A percentile compares a stretch with the other conserved stretches of the same genome.
phyloP scores from a whole-genome alignment of 2,888 invertebrate species.

The Thereva unica region DNA sequence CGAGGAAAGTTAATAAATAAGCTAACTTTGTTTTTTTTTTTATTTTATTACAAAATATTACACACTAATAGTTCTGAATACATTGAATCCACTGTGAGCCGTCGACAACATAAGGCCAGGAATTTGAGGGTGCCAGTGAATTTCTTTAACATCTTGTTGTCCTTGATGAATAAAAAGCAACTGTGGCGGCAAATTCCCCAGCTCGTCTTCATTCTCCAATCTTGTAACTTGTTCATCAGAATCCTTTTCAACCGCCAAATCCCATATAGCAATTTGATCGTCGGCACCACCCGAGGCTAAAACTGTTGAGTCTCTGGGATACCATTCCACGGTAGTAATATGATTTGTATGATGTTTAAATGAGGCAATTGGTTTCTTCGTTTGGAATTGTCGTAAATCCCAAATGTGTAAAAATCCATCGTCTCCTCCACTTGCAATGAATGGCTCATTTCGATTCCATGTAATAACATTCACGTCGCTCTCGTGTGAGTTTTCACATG shows the following conservation, averaged over 20 bases:
- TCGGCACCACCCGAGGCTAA: conserved; percentile 92
- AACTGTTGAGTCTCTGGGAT: conserved; percentile 89
- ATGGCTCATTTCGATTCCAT: conserved; percentile 92
- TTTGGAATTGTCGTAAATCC: conserved; percentile 88
- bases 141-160: conserved; percentile 95
- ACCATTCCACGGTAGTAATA: conserved; percentile 97
- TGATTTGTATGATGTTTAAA: conserved; percentile 95
- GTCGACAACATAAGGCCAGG: conserved; percentile 93
- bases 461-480: conserved; percentile 96
- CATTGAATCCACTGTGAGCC: conserved; percentile 92
- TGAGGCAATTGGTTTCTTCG: conserved; percentile 80
- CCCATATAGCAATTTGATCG: conserved; percentile 96
- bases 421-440: conserved; percentile 92
- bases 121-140: conserved; percentile 97
- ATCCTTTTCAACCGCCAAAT: conserved; percentile 88
- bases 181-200: conserved; percentile 87
- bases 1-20: too few species aligned
- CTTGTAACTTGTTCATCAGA: conserved; percentile 58
- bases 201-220: conserved; percentile 69
- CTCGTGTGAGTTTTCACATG: conserved; percentile 81
- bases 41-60: conserved; percentile 57
- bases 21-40: not conserved
- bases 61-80: conserved; percentile 96
- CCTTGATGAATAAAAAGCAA: conserved; percentile 97
- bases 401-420: conserved; percentile 93